Evolutionary conservation across 2,113 vertebrate genomes (phyloP), one percentile per base, ranked within the genome.

Genomic region (Lagopus leucura): DNA sequence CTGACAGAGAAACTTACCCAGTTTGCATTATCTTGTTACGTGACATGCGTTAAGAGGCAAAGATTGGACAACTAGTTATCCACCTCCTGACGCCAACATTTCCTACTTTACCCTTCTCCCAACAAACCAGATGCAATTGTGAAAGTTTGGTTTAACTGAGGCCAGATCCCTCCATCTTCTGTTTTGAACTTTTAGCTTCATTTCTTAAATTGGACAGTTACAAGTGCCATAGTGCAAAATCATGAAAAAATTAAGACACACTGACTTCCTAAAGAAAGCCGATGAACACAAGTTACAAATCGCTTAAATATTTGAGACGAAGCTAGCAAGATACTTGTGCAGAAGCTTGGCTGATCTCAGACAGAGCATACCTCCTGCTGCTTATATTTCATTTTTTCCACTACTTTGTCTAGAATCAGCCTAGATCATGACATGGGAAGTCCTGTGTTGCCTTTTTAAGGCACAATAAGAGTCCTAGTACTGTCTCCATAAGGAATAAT

Each of bases 251-350:
- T 72, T 78, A 81, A 84, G 74, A 82, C 67, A 92, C 82, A 63
- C 22, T 85, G 52, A 84, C 52, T 94, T n/a, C 32, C 21, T 57
- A 72, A 42, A 89, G 61, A 78, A 90, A 91, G 82, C 36, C 52
- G 43, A 63, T 52, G 55, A 77, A 34, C 4, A 0, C 74, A 87
- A 78, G 77, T 65, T 52, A 93, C 30, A 43, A 94, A 72, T 30
- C 78, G 19, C 54, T 74, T 69, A 72, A 92, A 75, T 63, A 89
- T 92, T 84, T 91, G 63, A 91, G n/a, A 36, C 17, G 65, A 89
- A 92, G 36, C 36, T 73, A 52, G 81, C 81, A 80, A 54, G 80
- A 14, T 11, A 63, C 24, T 75, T 30, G 16, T 36, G 55, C 32
- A 63, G 34, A 89, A 84, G 65, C 20, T 45, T 27, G 13, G 43